phyloP scores from a whole-genome alignment of 2,888 invertebrate species.

The Drosophila paracracens region DNA sequence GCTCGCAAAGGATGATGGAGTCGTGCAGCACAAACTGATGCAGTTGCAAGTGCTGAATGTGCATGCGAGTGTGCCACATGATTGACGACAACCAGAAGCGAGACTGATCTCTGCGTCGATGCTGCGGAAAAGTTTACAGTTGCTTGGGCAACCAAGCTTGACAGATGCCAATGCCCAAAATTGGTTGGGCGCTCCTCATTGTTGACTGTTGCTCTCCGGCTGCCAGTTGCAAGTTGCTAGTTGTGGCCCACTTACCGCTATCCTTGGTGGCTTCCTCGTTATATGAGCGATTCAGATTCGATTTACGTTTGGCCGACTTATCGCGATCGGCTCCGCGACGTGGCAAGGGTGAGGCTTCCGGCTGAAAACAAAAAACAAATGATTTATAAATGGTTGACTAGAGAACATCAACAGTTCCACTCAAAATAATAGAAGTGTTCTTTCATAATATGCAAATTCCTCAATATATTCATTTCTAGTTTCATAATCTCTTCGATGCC shows the following conservation, averaged over 20 bases:
- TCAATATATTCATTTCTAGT: background rate
- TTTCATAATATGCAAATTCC: background rate
- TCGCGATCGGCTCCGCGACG: conserved; percentile 86
- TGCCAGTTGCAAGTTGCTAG: conserved; percentile 1
- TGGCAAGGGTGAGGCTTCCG: conserved; percentile 79
- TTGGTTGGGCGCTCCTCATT: conserved; percentile 18
- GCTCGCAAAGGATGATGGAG: conserved; percentile 50
- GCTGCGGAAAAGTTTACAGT: conserved; percentile 13
- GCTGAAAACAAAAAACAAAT: conserved; percentile 56
- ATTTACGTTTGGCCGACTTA: conserved; percentile 88
- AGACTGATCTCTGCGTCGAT: conserved; percentile 21
- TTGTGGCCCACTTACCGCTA: conserved; percentile 82
- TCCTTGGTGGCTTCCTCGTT: conserved; percentile 84
- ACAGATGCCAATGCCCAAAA: conserved; percentile 24
- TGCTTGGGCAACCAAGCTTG: conserved; percentile 37
- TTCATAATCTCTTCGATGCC: background rate
- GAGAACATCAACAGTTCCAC: background rate
- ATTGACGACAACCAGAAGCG: conserved; percentile 2
- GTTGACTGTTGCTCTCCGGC: background rate
- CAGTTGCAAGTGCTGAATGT: conserved; percentile 63
- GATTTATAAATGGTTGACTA: background rate
- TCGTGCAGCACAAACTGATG: conserved; percentile 62
- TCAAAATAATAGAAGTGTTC: background rate
- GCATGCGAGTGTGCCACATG: conserved; percentile 43
- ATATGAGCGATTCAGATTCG: conserved; percentile 87